Percentiles rank a stretch among this genome's conserved stretches.
phyloP scores from a whole-genome alignment of 2,888 invertebrate species.

The Xylocampa areola region DNA sequence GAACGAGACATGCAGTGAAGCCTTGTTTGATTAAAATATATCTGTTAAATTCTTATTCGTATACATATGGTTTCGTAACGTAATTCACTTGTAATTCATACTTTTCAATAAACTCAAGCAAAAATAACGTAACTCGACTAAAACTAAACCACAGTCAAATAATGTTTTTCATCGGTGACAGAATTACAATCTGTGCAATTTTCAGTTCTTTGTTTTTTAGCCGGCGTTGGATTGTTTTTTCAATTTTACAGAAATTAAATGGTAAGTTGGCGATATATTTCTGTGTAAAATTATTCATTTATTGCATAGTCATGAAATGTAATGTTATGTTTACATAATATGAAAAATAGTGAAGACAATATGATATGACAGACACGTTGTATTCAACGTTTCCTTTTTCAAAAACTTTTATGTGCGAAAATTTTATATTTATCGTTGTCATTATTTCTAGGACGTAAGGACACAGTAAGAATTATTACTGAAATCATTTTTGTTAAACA shows the following conservation, averaged over 20 bases:
- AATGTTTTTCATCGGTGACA: background rate
- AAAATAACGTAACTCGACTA: conserved; percentile 45
- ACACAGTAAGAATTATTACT: background rate
- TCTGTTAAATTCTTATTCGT: too few species aligned
- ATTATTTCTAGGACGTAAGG: conserved; percentile 4
- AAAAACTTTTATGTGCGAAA: conserved; percentile 35
- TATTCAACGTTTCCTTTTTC: conserved; percentile 51
- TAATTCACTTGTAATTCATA: too few species aligned
- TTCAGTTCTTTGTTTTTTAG: conserved; percentile 57
- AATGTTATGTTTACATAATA: background rate
- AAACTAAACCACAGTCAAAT: conserved; percentile 5
- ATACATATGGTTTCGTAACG: too few species aligned
- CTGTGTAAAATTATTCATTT: background rate
- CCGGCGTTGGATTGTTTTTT: conserved; percentile 61
- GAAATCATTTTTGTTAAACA: background rate
- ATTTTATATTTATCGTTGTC: conserved; percentile 13
- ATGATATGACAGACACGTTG: conserved; percentile 16
- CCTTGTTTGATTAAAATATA: too few species aligned
- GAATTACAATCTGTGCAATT: conserved; percentile 38
- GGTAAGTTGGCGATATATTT: conserved; percentile 21
- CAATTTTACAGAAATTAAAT: conserved; percentile 38
- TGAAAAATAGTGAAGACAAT: background rate
- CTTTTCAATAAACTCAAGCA: too few species aligned
- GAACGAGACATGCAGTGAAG: too few species aligned
- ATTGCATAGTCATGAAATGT: background rate